Base-by-base conservation (phyloP, 53 echinoderm and acorn worm genomes). In the Zoroaster sp. region DNA sequence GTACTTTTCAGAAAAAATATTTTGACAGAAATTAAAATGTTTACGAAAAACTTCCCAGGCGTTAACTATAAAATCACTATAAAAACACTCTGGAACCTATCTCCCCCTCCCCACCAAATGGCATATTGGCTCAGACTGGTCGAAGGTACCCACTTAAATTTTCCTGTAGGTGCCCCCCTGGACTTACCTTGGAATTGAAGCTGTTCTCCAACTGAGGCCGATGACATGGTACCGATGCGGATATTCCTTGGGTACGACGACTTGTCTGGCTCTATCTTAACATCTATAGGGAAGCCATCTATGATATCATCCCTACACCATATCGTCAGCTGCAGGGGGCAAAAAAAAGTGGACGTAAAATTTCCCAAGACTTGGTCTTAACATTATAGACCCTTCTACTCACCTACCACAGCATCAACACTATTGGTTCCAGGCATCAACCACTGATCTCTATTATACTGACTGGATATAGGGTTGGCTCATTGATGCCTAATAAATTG, bases 241-340 rank as follows among this genome's bases (percentile, higher is more conserved):
- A 99, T 94, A 73, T 96, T 99, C 74, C 80, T 79, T 1, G 99
- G 99, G 53, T 89, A 91, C 2, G 99, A 95, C 0, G 94, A 75
- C 78, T 74, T 86, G 35, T 99, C 94, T 38, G 93, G 91, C 78
- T 82, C 75, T 1, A 94, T 93, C 52, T 89, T 91, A 52, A 99
- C 51, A 35, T 83, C 85, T 6, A 98, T 77, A 5, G 96, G 98
- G 55, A 93, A 91, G 3, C 93, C 94, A 45, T 88, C 89, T 13
- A 98, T 91, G 31, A 90, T 77, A 15, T 94, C 94, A 37, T 94
- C 96, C 37, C 91, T 77, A 73, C 94, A 95, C 74, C 93, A 76
- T 17, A 99, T 93, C 34, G 79, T 70, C 34, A 99, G 82, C 99
- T 99, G 83, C 11, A 66, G 65, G 17, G 75, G 33, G 74, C 21